Base-by-base conservation (phyloP, 1,140 invertebrate species). In the Lordiphosa collinella region DNA sequence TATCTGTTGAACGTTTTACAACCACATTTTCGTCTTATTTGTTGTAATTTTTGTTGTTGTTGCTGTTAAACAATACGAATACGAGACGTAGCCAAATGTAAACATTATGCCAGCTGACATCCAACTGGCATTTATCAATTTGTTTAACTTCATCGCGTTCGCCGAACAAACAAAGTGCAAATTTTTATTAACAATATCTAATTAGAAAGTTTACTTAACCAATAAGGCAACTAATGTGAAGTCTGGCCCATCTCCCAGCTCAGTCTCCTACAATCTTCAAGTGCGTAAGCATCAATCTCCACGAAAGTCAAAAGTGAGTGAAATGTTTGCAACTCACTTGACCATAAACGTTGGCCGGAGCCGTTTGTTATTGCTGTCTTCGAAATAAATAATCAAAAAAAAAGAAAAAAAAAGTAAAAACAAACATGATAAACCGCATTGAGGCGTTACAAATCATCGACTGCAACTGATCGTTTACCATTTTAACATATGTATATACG, bases 391-490 rank as follows among this genome's bases (percentile, higher is more conserved):
- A 43, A 43, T 29, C n/a, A 25, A 43, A 31, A 1, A 13, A 18
- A 25, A 12, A 44, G 12, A 43, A 31, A 1, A 13, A 18, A 25
- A 12, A 44, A 29, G 4, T 12, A 18, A 38, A 18, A 38, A 50
- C 18, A 9, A 50, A 50, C 31, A 37, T 50, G 48, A 50, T 22
- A 36, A 58, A 43, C 34, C 41, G 47, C 64, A 50, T 60, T 53
- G 36, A 44, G 64, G 65, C 65, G 49, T 68, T 68, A 54, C 55
- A 68, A 68, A 68, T 68, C 65, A 68, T 60, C 56, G 50, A 61
- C 65, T 68, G 65, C 64, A 68, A 67, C 65, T 60, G 65, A 68
- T 68, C 65, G 64, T 36, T 68, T 54, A 68, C 64, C 58, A 61
- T 68, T 69, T 43, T 60, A 56, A 69, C 44, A 56, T 48, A 29